Conservation (phyloP, 2,113 vertebrate genomes). For the Syngnathoides biaculeatus region DNA sequence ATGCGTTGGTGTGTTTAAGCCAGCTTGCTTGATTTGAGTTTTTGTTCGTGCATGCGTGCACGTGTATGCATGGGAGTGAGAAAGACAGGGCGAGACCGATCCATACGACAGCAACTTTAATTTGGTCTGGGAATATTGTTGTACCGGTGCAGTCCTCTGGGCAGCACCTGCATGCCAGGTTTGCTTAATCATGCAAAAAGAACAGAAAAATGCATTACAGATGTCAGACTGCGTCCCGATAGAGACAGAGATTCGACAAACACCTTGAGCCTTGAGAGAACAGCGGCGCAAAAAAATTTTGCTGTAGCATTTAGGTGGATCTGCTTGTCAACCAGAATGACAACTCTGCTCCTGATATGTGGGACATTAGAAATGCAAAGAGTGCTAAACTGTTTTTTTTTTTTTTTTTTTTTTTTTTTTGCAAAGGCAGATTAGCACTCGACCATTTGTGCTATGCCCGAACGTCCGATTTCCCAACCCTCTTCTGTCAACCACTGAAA, state of each 20-base stretch:
- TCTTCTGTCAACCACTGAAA: not conserved
- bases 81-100: constrained; percentile 54
- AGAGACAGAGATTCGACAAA: constrained; percentile 69
- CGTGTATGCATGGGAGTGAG: constrained; percentile 3
- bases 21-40: constrained; percentile 24
- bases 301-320: constrained; percentile 38
- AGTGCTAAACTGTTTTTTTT: constrained; percentile 23
- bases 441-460: not conserved
- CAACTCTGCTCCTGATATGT: constrained; percentile 24
- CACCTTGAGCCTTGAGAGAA: constrained; percentile 65
- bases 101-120: constrained; percentile 72
- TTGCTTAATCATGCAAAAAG: constrained; percentile 79
- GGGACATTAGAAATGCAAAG: constrained; percentile 12
- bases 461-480: not conserved
- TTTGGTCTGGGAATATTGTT: constrained; percentile 76
- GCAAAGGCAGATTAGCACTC: not conserved
- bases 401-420: too few relatives aligned
- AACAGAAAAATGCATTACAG: constrained; percentile 71
- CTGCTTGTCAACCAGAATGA: constrained; percentile 33
- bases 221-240: constrained; percentile 57
- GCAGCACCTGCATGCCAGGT: constrained; percentile 74
- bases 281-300: constrained; percentile 53
- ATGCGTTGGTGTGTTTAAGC: constrained; percentile 34
- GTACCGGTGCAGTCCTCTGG: constrained; percentile 65
- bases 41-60: constrained; percentile 1